Conservation (phyloP, 2,888 invertebrate species). For the Piscicola geometra region DNA sequence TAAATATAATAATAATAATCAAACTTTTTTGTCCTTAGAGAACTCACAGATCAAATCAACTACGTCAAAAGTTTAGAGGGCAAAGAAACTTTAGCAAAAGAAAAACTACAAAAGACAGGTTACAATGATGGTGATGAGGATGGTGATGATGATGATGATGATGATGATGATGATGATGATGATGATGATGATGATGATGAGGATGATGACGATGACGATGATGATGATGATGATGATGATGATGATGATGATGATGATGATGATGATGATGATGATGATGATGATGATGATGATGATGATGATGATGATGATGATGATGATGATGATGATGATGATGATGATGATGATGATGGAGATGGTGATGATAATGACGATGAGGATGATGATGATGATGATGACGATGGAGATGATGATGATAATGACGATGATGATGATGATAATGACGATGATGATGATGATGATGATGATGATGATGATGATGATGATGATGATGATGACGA, state of each 20-base stretch:
- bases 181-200: neutral
- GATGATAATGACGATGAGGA: no score
- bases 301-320: no score
- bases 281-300: no score
- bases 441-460: constrained; percentile 23
- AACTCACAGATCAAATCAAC: constrained; percentile 20
- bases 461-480: neutral
- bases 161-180: neutral
- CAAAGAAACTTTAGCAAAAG: constrained; percentile 22
- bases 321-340: no score
- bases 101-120: constrained; percentile 15
- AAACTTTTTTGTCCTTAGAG: no score
- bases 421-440: neutral
- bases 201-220: no score
- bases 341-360: no score
- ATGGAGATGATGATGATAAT: neutral
- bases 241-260: no score
- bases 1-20: no score
- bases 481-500: constrained; percentile 13
- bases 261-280: no score
- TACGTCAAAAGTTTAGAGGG: constrained; percentile 27
- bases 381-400: neutral
- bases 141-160: neutral
- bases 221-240: no score
- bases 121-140: neutral